Evolutionary conservation across 2,113 vertebrate species (phyloP).

Genomic region (Stigmatopora argus): DNA sequence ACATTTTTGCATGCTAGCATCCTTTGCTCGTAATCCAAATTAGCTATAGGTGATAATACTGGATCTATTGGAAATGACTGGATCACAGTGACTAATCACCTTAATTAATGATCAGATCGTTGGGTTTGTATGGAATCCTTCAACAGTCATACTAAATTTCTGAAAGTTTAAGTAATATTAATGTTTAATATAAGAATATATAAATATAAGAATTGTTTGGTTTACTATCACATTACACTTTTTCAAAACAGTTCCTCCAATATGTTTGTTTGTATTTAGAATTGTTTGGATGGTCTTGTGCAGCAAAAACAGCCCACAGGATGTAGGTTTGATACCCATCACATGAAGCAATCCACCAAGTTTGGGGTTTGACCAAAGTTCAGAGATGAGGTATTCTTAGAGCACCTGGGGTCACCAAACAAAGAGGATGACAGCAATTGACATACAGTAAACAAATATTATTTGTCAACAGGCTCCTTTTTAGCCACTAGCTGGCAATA

Average conservation of each 20-base stretch:
- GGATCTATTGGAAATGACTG: background rate
- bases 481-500: background rate
- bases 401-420: background rate
- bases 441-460: background rate
- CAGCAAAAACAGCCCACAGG: background rate
- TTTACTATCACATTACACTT: background rate
- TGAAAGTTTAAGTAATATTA: background rate
- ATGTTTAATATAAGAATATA: background rate
- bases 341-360: background rate
- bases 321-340: background rate
- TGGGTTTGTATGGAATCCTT: background rate
- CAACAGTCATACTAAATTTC: background rate
- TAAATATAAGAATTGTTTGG: background rate
- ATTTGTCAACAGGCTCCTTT: background rate
- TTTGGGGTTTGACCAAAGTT: background rate
- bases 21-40: background rate
- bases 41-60: background rate
- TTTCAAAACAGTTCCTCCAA: background rate
- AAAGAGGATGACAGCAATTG: background rate
- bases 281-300: background rate
- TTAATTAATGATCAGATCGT: background rate
- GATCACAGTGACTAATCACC: background rate
- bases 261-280: background rate
- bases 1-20: background rate
- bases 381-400: background rate